phyloP scores from a whole-genome alignment of 2,888 invertebrate species.

The Drosophila rubida region DNA sequence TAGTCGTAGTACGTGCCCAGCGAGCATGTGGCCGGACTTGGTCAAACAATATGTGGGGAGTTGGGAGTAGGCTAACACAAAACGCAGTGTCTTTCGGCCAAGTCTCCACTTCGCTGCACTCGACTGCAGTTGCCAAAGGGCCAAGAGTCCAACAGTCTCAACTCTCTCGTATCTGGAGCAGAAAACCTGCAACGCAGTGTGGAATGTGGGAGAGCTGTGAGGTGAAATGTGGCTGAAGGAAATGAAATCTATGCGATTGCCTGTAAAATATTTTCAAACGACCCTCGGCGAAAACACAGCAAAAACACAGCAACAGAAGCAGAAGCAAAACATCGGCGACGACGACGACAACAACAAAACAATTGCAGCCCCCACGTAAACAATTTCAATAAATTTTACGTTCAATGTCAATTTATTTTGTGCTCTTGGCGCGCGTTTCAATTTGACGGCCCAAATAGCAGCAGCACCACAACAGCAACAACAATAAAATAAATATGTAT shows the following conservation, averaged over 20 bases:
- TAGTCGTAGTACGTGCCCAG: conserved; percentile 64
- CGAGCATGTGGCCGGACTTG: conserved; percentile 52
- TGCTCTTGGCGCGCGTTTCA: conserved; percentile 66
- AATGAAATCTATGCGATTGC: conserved; percentile 31
- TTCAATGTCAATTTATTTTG: conserved; percentile 76
- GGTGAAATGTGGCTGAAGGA: conserved; percentile 27
- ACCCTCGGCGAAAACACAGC: conserved; percentile 28
- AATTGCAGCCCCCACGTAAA: conserved; percentile 63
- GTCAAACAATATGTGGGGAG: conserved; percentile 20
- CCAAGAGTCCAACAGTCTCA: conserved; percentile 29
- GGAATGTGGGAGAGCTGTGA: conserved; percentile 33
- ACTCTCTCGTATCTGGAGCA: conserved; percentile 66
- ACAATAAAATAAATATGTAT: conserved; percentile 31
- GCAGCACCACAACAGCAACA: conserved; percentile 37
- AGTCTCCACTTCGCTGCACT: conserved; percentile 66
- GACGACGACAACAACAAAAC: conserved; percentile 35
- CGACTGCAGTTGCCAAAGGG: conserved; percentile 71
- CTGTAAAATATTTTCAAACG: conserved; percentile 39
- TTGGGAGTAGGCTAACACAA: conserved; percentile 27
- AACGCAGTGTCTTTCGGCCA: conserved; percentile 29
- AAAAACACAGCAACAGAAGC: background rate
- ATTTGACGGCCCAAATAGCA: conserved; percentile 63
- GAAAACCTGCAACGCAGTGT: conserved; percentile 54
- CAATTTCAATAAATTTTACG: conserved; percentile 76
- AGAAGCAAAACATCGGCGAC: background rate